Percentiles rank a stretch among this genome's conserved stretches.
These are phyloP conservation scores for Halcyon smyrnensis DNA, from an alignment of 2,797 vertebrate species.

Conservation along the genomic window DNA sequence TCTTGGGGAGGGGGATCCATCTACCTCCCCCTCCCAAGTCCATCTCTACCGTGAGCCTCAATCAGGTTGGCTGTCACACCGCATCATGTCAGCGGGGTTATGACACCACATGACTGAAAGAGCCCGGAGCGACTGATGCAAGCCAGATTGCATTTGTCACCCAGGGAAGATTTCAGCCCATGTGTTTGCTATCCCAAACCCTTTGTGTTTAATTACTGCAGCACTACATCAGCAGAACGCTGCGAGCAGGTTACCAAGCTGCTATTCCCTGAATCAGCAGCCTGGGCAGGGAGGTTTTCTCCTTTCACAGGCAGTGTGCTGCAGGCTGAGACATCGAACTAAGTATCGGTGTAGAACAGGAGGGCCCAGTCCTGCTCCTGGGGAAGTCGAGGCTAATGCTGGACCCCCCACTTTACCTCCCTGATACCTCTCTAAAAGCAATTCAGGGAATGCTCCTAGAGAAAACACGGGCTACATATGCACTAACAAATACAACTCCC, in stretches of 20 bases:
- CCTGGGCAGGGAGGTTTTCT: not conserved
- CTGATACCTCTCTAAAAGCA: not conserved
- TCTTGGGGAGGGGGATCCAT: not conserved
- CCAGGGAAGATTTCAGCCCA: not conserved
- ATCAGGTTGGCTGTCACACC: not conserved
- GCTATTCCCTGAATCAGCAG: not conserved
- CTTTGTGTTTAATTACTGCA: conserved; percentile 7
- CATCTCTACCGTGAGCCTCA: not conserved
- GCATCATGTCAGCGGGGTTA: not conserved
- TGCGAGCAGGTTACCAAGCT: not conserved
- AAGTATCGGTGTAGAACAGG: not conserved
- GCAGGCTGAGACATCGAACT: not conserved
- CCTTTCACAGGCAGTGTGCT: not conserved
- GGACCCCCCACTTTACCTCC: not conserved
- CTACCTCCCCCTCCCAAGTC: not conserved
- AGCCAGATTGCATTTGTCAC: not conserved
- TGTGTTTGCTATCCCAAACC: not conserved
- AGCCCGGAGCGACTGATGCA: not conserved
- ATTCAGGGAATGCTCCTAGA: not conserved
- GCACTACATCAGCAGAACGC: not conserved
- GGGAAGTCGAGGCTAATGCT: not conserved
- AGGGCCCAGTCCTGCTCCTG: not conserved
- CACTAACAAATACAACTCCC: not conserved
- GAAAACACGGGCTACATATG: fast-evolving
- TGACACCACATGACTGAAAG: not conserved